Evolutionary conservation across 2,888 invertebrate species (phyloP).

Genomic region (Latheticus oryzae): DNA sequence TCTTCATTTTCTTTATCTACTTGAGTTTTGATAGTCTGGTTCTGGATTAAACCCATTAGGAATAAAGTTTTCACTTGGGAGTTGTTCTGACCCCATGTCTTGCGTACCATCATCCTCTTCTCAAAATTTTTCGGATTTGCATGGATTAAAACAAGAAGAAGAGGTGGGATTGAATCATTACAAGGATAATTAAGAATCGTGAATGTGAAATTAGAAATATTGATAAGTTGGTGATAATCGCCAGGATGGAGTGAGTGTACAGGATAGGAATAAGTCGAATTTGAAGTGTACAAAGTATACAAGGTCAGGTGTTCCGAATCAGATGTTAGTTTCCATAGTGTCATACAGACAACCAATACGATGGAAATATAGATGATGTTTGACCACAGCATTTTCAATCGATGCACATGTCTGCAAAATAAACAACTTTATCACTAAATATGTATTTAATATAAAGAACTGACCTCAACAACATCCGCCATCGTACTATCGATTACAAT

Average conservation of each 20-base stretch:
- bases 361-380: slow-evolving; percentile 46
- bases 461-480: slow-evolving; percentile 3
- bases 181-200: slow-evolving; percentile 46
- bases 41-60: slow-evolving; percentile 71
- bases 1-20: slow-evolving; percentile 69
- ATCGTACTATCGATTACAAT: slow-evolving; percentile 12
- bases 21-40: slow-evolving; percentile 53
- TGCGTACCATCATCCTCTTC: slow-evolving; percentile 76
- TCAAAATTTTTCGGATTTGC: slow-evolving; percentile 76
- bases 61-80: slow-evolving; percentile 72
- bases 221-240: slow-evolving; percentile 51
- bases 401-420: slow-evolving; percentile 7
- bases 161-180: slow-evolving; percentile 49
- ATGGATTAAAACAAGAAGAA: slow-evolving; percentile 74
- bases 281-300: slow-evolving; percentile 51
- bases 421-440: slow-evolving; percentile 5
- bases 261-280: slow-evolving; percentile 50
- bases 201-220: slow-evolving; percentile 48
- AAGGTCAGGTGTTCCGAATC: slow-evolving; percentile 32
- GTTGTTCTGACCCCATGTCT: slow-evolving; percentile 76
- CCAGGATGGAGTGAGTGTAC: slow-evolving; percentile 41
- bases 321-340: slow-evolving; percentile 48
- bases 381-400: slow-evolving; percentile 52
- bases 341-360: slow-evolving; percentile 43
- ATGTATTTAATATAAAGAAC: too few relatives aligned